phyloP scores from a whole-genome alignment of 2,888 invertebrate species.

The Nasonovia ribisnigri region DNA sequence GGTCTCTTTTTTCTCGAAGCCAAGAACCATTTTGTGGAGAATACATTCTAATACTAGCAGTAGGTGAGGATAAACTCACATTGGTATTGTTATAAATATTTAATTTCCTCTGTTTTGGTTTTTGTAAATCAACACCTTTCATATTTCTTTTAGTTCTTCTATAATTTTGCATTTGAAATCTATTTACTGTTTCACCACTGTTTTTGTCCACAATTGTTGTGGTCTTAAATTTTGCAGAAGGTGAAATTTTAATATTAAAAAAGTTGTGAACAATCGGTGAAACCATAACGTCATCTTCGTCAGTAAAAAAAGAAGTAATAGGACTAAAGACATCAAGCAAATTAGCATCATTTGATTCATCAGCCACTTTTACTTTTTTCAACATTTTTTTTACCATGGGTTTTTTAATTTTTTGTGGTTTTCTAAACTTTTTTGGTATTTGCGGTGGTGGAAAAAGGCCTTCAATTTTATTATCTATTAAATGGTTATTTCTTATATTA shows the following conservation, averaged over 20 bases:
- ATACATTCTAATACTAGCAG: slow-evolving; percentile 50
- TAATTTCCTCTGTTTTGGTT: slow-evolving; percentile 45
- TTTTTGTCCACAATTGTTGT: not conserved
- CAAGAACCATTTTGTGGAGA: slow-evolving; percentile 43
- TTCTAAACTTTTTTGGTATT: not conserved
- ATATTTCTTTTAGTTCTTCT: slow-evolving; percentile 57
- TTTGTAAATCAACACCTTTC: slow-evolving; percentile 55
- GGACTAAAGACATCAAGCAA: slow-evolving; percentile 53
- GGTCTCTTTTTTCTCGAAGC: slow-evolving; percentile 50
- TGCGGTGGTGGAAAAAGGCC: slow-evolving; percentile 51
- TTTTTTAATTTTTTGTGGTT: slow-evolving; percentile 20
- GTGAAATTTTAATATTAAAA: slow-evolving; percentile 58
- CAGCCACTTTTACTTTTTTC: slow-evolving; percentile 33
- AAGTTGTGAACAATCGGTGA: slow-evolving; percentile 40
- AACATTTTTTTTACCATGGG: not conserved
- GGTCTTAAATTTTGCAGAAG: slow-evolving; percentile 21
- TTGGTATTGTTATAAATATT: not conserved
- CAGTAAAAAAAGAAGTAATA: slow-evolving; percentile 39
- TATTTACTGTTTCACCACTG: not conserved
- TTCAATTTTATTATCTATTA: slow-evolving; percentile 32
- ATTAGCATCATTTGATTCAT: slow-evolving; percentile 18
- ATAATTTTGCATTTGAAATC: slow-evolving; percentile 19
- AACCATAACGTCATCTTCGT: slow-evolving; percentile 2
- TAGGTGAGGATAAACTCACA: slow-evolving; percentile 43
- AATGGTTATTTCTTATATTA: not conserved